Evolutionary conservation across 2,888 invertebrate species (phyloP).

Genomic region (Drosophila maculinotata): DNA sequence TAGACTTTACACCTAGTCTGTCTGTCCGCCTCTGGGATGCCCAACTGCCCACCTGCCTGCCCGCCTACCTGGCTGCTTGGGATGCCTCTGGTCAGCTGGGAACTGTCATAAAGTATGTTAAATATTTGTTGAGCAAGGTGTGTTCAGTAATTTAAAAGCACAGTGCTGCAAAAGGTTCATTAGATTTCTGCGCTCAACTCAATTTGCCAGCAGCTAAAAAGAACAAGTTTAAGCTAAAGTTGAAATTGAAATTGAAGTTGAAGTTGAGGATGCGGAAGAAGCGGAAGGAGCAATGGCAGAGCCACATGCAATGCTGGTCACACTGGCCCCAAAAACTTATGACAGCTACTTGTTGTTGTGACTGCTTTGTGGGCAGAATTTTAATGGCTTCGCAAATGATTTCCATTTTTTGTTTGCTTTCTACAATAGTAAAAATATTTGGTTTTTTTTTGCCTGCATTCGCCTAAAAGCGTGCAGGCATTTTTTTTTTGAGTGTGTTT

Average conservation of each 20-base stretch:
- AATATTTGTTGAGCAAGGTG: slow-evolving; percentile 73
- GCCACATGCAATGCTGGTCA: slow-evolving; percentile 10
- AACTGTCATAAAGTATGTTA: slow-evolving; percentile 70
- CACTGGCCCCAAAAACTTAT: neutral
- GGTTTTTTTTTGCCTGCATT: slow-evolving; percentile 45
- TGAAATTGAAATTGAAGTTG: slow-evolving; percentile 7
- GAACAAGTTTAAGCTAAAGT: slow-evolving; percentile 5
- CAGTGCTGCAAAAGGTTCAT: slow-evolving; percentile 50
- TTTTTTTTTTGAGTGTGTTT: slow-evolving; percentile 39
- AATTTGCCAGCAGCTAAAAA: slow-evolving; percentile 26
- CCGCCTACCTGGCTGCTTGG: slow-evolving; percentile 38
- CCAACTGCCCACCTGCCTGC: slow-evolving; percentile 3
- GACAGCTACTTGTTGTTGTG: slow-evolving; percentile 8
- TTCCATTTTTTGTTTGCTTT: slow-evolving; percentile 41
- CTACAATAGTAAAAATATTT: too few species aligned
- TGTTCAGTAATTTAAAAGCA: slow-evolving; percentile 46
- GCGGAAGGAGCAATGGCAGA: neutral
- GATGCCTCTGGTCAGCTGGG: slow-evolving; percentile 61
- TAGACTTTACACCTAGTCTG: slow-evolving; percentile 65
- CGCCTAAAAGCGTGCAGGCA: slow-evolving; percentile 73
- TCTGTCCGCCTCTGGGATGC: slow-evolving; percentile 41
- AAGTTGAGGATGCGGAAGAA: neutral
- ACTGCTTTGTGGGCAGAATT: slow-evolving; percentile 51
- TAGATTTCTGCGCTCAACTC: slow-evolving; percentile 43
- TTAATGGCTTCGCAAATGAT: slow-evolving; percentile 33